A percentile compares a stretch with the other conserved stretches of the same genome.
phyloP scores from a whole-genome alignment of 1,140 invertebrate genomes.

The Neelides sp. region DNA sequence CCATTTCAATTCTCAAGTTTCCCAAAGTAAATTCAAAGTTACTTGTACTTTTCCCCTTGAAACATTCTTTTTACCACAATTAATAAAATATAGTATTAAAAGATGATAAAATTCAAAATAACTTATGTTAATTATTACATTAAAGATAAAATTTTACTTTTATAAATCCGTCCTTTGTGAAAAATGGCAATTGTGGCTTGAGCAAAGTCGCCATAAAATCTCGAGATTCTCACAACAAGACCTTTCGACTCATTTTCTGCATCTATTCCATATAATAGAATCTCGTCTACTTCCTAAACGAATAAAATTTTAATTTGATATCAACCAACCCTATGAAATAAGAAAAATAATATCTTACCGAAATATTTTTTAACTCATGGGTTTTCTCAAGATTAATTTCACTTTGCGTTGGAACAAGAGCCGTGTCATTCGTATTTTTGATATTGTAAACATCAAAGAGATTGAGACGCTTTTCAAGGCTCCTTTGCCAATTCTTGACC shows the following conservation, averaged over 20 bases:
- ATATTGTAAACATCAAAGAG: neutral
- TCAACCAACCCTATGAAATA: too few species aligned
- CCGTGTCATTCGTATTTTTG: too few species aligned
- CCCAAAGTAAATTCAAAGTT: conserved; percentile 16
- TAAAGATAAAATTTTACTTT: neutral
- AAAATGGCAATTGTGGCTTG: neutral
- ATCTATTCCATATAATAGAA: conserved; percentile 20
- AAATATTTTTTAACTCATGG: neutral
- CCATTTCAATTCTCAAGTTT: conserved; percentile 42
- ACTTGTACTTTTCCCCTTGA: neutral
- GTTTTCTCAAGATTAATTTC: neutral
- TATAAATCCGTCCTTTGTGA: conserved; percentile 5
- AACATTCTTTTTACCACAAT: neutral
- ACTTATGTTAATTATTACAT: neutral
- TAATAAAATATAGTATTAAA: too few species aligned
- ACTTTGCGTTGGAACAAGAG: too few species aligned
- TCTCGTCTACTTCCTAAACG: conserved; percentile 9
- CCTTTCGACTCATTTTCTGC: conserved; percentile 15
- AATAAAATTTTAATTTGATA: neutral
- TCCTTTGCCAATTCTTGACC: neutral
- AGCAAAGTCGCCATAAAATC: conserved; percentile 1
- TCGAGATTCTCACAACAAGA: conserved; percentile 1
- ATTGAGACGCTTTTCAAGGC: neutral
- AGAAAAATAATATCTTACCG: too few species aligned
- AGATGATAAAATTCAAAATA: conserved; percentile 2